phyloP scores from a whole-genome alignment of 2,797 vertebrate genomes.

The Brachyalestes nurse region DNA sequence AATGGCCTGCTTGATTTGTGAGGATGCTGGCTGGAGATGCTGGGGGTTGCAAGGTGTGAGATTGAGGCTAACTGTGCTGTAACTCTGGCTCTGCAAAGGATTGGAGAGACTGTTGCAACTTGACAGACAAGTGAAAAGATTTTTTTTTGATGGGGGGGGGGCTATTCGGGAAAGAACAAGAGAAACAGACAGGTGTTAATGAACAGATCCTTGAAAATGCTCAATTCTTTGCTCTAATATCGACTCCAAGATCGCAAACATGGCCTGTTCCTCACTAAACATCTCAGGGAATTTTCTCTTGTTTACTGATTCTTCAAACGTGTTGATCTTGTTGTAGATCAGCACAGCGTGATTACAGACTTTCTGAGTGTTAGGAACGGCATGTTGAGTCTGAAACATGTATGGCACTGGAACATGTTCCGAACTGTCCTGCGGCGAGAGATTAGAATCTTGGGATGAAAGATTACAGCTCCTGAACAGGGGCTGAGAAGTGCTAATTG shows the following conservation, averaged over 20 bases:
- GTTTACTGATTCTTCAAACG: conserved; percentile 53
- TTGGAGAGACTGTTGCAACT: conserved; percentile 66
- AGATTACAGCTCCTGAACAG: conserved; percentile 33
- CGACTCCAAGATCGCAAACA: conserved; percentile 62
- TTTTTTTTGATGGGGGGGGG: not conserved
- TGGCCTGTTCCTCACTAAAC: conserved; percentile 59
- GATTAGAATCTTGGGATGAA: conserved; percentile 34
- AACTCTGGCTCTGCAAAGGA: conserved; percentile 65
- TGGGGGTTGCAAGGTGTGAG: conserved; percentile 49
- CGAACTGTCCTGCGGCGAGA: conserved; percentile 34
- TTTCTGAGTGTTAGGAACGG: conserved; percentile 19
- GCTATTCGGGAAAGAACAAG: conserved; percentile 65
- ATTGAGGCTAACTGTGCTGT: conserved; percentile 58
- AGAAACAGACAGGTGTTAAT: conserved; percentile 69
- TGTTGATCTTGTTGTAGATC: conserved; percentile 46
- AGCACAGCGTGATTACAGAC: conserved; percentile 28
- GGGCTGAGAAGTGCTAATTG: conserved; percentile 43
- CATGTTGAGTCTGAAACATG: conserved; percentile 51
- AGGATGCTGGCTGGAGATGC: conserved; percentile 56
- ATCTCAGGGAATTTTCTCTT: conserved; percentile 53
- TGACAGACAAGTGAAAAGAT: conserved; percentile 76
- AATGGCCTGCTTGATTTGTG: conserved; percentile 73
- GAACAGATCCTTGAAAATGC: conserved; percentile 63
- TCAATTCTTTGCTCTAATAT: conserved; percentile 59
- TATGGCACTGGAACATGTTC: conserved; percentile 22